Evolutionary conservation across 1,140 invertebrate species (phyloP).

Genomic region (Paraescarpia echinospica): DNA sequence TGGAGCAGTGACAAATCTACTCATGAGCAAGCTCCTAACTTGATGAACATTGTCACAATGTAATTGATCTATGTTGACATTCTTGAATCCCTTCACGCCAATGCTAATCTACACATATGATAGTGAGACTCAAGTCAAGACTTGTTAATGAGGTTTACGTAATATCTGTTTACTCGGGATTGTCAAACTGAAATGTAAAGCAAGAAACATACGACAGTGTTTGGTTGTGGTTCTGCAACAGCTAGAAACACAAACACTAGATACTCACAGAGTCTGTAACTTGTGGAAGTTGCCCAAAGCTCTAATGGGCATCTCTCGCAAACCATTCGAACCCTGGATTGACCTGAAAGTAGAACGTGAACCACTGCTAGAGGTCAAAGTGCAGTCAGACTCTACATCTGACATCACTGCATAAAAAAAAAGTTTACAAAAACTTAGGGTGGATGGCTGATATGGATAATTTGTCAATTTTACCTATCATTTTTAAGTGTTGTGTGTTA

Average conservation of each 20-base stretch:
- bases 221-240: not conserved
- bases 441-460: too few relatives aligned
- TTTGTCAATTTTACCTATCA: too few relatives aligned
- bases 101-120: conserved; percentile 23
- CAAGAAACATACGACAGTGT: not conserved
- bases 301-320: conserved; percentile 59
- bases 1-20: not conserved
- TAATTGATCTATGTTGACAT: conserved; percentile 64
- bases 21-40: not conserved
- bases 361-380: not conserved
- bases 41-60: conserved; percentile 33
- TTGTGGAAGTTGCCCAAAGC: conserved; percentile 58
- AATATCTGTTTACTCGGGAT: not conserved
- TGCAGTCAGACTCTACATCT: too few relatives aligned
- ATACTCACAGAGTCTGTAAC: conserved; percentile 65
- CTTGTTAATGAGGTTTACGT: not conserved
- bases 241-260: not conserved
- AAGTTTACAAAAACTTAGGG: too few relatives aligned
- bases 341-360: conserved; percentile 56
- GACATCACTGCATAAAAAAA: too few relatives aligned
- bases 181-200: not conserved
- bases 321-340: conserved; percentile 61
- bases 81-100: conserved; percentile 25
- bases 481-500: too few relatives aligned
- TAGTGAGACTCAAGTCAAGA: not conserved